phyloP scores from a whole-genome alignment of 2,797 vertebrate genomes.

The Streptopelia turtur region DNA sequence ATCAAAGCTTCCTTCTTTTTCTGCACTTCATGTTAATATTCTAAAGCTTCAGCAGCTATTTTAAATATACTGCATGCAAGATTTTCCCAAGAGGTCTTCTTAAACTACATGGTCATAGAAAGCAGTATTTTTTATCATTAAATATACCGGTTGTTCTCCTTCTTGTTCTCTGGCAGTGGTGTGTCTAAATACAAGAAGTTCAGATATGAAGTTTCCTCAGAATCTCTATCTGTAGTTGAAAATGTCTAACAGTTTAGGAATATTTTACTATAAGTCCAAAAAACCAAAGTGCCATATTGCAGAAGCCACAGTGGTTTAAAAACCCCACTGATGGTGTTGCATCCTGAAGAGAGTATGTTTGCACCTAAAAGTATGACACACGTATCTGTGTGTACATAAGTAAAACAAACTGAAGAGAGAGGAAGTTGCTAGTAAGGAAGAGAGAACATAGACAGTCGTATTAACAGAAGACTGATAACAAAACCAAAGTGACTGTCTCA shows the following conservation, averaged over 20 bases:
- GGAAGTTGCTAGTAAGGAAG: neutral
- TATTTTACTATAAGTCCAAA: neutral
- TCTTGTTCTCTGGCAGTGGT: neutral
- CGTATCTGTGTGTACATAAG: rapidly evolving
- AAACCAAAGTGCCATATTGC: neutral
- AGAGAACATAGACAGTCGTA: neutral
- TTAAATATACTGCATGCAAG: neutral
- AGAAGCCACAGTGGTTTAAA: neutral
- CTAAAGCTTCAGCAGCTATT: neutral
- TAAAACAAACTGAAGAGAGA: neutral
- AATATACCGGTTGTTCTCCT: neutral
- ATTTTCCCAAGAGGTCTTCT: neutral
- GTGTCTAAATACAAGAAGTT: neutral
- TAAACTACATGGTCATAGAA: neutral
- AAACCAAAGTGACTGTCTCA: neutral
- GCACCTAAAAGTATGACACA: neutral
- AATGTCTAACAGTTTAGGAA: neutral
- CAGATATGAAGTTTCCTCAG: neutral
- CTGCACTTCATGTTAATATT: neutral
- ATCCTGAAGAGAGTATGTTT: neutral
- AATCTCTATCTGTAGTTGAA: neutral
- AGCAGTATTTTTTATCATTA: neutral
- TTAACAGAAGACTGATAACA: neutral
- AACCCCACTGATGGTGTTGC: neutral
- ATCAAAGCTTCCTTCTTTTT: neutral